Percentiles rank a stretch among this genome's conserved stretches.
These are phyloP conservation scores for Drosophila nigrodunni DNA, from an alignment of 1,140 invertebrate species.

Conservation along the genomic window DNA sequence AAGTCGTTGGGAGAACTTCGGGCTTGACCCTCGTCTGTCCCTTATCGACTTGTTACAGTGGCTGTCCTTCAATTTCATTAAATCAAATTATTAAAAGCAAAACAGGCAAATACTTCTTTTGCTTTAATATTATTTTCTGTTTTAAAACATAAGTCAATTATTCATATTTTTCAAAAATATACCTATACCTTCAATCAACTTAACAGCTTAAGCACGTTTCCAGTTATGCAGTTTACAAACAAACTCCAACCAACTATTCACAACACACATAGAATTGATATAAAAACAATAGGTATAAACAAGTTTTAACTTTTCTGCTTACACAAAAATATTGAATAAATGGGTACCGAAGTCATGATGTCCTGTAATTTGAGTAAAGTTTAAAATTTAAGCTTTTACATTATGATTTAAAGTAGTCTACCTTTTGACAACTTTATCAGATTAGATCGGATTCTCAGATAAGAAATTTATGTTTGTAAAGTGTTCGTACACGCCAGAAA, in stretches of 20 bases:
- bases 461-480: too few relatives aligned
- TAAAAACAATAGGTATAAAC: slow-evolving; percentile 5
- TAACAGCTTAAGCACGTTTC: slow-evolving; percentile 23
- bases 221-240: slow-evolving; percentile 23
- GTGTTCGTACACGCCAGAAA: too few relatives aligned
- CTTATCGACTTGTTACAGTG: slow-evolving; percentile 36
- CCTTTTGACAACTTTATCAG: too few relatives aligned
- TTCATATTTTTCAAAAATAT: not conserved
- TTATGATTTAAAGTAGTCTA: too few relatives aligned
- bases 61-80: slow-evolving; percentile 55
- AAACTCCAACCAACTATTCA: slow-evolving; percentile 1
- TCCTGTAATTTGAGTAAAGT: not conserved
- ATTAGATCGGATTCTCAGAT: too few relatives aligned
- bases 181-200: slow-evolving; percentile 10
- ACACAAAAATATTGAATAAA: not conserved
- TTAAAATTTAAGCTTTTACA: too few relatives aligned
- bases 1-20: slow-evolving; percentile 8
- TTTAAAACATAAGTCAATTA: slow-evolving; percentile 3
- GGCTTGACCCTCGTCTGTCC: slow-evolving; percentile 19
- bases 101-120: not conserved
- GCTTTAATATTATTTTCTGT: not conserved
- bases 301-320: slow-evolving; percentile 32
- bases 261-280: slow-evolving; percentile 1
- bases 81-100: slow-evolving; percentile 70
- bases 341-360: not conserved